phyloP scores from a whole-genome alignment of 2,797 vertebrate species.

The Acipenser oxyrinchus region DNA sequence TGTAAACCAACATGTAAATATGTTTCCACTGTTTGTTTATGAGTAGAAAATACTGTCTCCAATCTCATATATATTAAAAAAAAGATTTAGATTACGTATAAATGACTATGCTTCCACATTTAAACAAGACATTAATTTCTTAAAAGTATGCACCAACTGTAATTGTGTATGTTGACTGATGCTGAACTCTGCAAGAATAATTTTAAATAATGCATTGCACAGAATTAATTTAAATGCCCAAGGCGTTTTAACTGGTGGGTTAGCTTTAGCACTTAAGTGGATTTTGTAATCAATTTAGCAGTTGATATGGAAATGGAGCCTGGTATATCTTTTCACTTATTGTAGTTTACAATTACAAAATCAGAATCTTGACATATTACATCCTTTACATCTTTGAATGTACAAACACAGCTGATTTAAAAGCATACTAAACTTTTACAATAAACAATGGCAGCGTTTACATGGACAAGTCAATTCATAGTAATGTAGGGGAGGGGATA shows the following conservation, averaged over 20 bases:
- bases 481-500: too few species aligned
- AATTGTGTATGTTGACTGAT: constrained; percentile 8
- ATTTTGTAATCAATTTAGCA: not conserved
- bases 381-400: constrained; percentile 26
- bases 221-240: not conserved
- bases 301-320: not conserved
- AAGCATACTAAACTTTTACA: not conserved
- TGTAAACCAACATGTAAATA: too few species aligned
- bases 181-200: not conserved
- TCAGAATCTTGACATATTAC: constrained; percentile 21
- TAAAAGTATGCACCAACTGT: not conserved
- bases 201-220: not conserved
- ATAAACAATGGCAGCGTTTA: too few species aligned
- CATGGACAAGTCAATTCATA: too few species aligned
- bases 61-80: not conserved
- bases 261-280: not conserved
- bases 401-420: not conserved
- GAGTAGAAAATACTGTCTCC: too few species aligned
- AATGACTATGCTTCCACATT: not conserved
- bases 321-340: not conserved
- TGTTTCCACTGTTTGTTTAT: too few species aligned
- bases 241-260: not conserved
- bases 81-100: not conserved
- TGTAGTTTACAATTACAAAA: constrained; percentile 12
- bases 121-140: not conserved